These are phyloP conservation scores for Ptychadena robeensis DNA, from an alignment of 2,797 vertebrate species.

Conservation along the genomic window DNA sequence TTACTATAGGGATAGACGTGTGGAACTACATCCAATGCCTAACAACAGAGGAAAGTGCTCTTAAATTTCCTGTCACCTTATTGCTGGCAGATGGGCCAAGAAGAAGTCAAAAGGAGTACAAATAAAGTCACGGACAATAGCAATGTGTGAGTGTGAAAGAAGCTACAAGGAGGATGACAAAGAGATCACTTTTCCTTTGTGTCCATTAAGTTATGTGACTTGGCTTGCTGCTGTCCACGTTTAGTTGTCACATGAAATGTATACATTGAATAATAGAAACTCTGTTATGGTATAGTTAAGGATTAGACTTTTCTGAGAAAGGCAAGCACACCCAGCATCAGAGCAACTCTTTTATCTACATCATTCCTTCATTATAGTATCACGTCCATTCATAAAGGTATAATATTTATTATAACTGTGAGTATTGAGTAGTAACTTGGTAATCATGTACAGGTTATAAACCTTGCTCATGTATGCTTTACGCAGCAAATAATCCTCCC, in stretches of 20 bases:
- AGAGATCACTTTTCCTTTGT: constrained; percentile 3
- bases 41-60: constrained; percentile 23
- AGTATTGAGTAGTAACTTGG: too few species aligned
- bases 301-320: neutral
- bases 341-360: neutral
- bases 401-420: too few species aligned
- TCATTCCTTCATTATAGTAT: too few species aligned
- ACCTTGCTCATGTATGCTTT: too few species aligned
- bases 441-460: too few species aligned
- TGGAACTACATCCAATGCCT: constrained; percentile 8
- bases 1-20: constrained; percentile 7
- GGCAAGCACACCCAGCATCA: neutral
- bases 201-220: neutral
- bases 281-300: neutral
- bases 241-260: constrained; percentile 12
- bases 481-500: too few species aligned
- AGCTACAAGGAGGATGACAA: constrained; percentile 13
- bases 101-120: constrained; percentile 31
- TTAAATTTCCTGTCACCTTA: constrained; percentile 16
- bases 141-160: constrained; percentile 26
- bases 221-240: constrained; percentile 5
- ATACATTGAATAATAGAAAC: constrained; percentile 3
- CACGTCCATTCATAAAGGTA: too few species aligned
- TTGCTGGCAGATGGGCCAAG: constrained; percentile 42
- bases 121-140: constrained; percentile 43